Percentiles rank a stretch among this genome's conserved stretches.
Evolutionary conservation across 1,140 invertebrate genomes (phyloP).

Genomic region (Trachelipus rathkii): DNA sequence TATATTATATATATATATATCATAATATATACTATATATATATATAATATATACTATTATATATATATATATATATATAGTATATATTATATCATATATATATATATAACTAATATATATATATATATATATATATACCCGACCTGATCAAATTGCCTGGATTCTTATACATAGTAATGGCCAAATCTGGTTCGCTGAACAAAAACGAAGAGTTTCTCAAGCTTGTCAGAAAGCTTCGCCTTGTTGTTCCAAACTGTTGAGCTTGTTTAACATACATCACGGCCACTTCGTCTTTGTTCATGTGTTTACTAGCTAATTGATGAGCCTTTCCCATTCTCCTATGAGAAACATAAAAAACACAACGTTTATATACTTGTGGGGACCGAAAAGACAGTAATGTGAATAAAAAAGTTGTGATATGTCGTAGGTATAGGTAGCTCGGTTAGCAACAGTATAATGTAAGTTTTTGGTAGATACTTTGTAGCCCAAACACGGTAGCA

Average conservation of each 20-base stretch:
- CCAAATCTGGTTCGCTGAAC: constrained; percentile 82
- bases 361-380: too few relatives aligned
- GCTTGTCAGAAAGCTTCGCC: constrained; percentile 81
- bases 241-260: constrained; percentile 63
- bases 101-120: too few relatives aligned
- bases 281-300: constrained; percentile 69
- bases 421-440: too few relatives aligned
- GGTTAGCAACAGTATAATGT: too few relatives aligned
- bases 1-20: too few relatives aligned
- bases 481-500: too few relatives aligned
- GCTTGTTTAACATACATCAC: constrained; percentile 78
- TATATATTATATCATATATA: background rate
- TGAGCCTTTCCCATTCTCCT: constrained; percentile 78
- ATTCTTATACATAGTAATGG: constrained; percentile 93
- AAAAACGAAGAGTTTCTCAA: constrained; percentile 84
- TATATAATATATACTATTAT: background rate
- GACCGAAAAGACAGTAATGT: too few relatives aligned
- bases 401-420: too few relatives aligned
- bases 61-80: background rate
- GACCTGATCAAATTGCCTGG: constrained; percentile 68
- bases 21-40: too few relatives aligned
- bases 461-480: too few relatives aligned
- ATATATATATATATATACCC: background rate
- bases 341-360: too few relatives aligned
- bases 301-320: constrained; percentile 66